Conservation (phyloP, 2,113 vertebrate species). For the Pterocles gutturalis region DNA sequence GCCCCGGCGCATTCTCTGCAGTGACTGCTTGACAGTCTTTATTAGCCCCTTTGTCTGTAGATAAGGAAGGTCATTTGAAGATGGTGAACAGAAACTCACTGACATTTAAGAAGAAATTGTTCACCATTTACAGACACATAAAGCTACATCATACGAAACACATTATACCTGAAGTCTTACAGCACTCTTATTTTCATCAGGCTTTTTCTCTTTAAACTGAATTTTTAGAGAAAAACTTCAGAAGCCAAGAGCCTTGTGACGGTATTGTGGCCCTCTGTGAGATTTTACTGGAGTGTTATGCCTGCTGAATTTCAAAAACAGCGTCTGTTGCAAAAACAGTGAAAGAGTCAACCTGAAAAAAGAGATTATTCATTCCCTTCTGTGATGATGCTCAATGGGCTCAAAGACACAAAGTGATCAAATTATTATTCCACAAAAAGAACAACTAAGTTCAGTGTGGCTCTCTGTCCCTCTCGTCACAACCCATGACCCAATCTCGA, state of each 20-base stretch:
- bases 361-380: background rate
- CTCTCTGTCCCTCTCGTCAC: background rate
- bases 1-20: background rate
- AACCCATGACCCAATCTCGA: accelerated
- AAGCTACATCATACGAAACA: background rate
- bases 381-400: background rate
- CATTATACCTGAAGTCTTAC: background rate
- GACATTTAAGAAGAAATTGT: background rate
- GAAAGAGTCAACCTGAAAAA: background rate
- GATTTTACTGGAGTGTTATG: background rate
- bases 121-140: background rate
- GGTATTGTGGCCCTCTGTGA: background rate
- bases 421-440: background rate
- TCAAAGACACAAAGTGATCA: background rate
- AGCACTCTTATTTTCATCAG: background rate
- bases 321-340: background rate
- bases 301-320: constrained; percentile 13
- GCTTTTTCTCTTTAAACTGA: background rate
- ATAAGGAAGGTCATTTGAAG: background rate
- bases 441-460: background rate
- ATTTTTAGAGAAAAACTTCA: background rate
- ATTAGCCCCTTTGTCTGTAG: background rate
- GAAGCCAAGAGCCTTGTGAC: background rate
- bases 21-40: background rate
- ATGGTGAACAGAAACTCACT: background rate